Percentiles rank a stretch among this genome's conserved stretches.
These are phyloP conservation scores for Chlamydotis undulata DNA, from an alignment of 2,113 vertebrate genomes.

Conservation along the genomic window DNA sequence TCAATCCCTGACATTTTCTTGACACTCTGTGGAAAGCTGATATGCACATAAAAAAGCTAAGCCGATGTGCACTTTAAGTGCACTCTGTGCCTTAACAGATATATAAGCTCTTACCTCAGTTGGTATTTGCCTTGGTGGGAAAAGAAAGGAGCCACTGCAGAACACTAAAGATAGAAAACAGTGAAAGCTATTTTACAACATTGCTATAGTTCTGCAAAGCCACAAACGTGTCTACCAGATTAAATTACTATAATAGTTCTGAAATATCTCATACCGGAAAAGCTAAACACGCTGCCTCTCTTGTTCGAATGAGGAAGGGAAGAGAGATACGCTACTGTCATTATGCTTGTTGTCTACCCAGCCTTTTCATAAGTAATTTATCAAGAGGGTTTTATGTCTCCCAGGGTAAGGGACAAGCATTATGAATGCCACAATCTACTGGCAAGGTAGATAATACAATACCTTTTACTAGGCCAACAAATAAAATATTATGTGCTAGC, in stretches of 20 bases:
- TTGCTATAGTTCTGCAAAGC: not conserved
- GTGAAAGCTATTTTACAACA: not conserved
- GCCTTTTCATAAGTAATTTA: conserved; percentile 2
- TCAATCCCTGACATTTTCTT: not conserved
- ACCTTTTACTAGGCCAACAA: conserved; percentile 10
- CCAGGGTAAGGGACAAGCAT: not conserved
- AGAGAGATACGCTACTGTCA: not conserved
- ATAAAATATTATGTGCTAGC: not conserved
- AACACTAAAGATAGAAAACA: not conserved
- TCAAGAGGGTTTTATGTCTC: not conserved
- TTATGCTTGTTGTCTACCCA: not conserved
- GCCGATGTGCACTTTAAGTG: not conserved
- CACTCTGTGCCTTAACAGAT: not conserved
- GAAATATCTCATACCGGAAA: not conserved
- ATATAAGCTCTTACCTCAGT: not conserved
- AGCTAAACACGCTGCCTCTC: not conserved
- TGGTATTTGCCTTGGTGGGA: not conserved
- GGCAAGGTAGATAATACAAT: conserved; percentile 14
- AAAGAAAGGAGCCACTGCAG: not conserved
- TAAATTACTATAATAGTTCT: not conserved
- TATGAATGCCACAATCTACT: conserved; percentile 25
- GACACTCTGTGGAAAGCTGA: not conserved
- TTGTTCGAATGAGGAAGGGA: not conserved
- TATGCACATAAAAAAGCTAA: not conserved
- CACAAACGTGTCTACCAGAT: not conserved